phyloP scores from a whole-genome alignment of 2,113 vertebrate species.

The Danionella cerebrum region DNA sequence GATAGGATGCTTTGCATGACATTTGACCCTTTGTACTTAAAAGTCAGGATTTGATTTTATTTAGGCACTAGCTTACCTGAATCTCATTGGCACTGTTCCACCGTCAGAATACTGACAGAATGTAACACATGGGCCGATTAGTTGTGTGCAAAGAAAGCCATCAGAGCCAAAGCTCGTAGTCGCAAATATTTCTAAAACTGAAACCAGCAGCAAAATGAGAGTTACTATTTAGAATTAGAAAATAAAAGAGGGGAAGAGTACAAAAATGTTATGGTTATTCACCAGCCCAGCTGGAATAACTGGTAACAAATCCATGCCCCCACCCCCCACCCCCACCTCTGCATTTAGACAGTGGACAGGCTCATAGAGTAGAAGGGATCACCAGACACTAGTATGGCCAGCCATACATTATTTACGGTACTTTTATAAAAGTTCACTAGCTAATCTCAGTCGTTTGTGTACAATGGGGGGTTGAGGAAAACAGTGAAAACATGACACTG shows the following conservation, averaged over 20 bases:
- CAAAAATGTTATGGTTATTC: neutral
- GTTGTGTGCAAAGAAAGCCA: neutral
- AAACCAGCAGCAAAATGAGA: conserved; percentile 14
- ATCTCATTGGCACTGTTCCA: too few relatives aligned
- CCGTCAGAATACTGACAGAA: too few relatives aligned
- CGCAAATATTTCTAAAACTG: neutral
- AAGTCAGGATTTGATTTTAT: too few relatives aligned
- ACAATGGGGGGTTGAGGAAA: neutral
- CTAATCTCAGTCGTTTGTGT: conserved; percentile 21
- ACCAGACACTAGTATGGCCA: conserved; percentile 25
- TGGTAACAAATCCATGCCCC: neutral
- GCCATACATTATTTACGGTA: conserved; percentile 27
- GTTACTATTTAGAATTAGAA: neutral
- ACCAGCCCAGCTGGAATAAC: conserved; percentile 30
- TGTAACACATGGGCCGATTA: neutral
- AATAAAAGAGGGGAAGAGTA: neutral
- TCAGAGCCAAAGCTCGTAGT: neutral
- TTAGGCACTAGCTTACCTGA: too few relatives aligned
- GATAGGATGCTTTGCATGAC: too few relatives aligned
- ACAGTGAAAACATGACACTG: neutral
- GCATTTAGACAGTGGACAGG: neutral
- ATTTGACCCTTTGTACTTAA: too few relatives aligned
- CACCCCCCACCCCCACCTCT: neutral
- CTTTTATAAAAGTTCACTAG: neutral
- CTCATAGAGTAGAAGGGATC: neutral